These are phyloP conservation scores for Nothocercus nigrocapillus DNA, from an alignment of 2,113 vertebrate genomes.

Conservation along the genomic window DNA sequence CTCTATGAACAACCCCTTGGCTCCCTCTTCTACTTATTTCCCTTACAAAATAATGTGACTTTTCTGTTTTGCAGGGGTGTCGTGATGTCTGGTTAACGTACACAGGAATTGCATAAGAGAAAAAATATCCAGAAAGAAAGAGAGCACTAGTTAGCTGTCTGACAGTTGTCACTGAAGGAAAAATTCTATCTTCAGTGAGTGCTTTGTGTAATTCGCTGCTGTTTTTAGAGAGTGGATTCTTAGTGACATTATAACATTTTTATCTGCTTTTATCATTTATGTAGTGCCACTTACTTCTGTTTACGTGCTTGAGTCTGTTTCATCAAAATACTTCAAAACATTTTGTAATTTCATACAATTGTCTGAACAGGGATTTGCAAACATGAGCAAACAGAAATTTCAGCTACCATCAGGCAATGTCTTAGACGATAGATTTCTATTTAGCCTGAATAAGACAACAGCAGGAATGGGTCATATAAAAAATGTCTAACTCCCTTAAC, in stretches of 20 bases:
- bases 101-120: not conserved
- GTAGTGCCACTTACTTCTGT: not conserved
- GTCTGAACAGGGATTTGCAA: not conserved
- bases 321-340: not conserved
- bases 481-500: not conserved
- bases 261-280: not conserved
- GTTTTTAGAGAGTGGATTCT: not conserved
- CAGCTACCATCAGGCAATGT: not conserved
- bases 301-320: not conserved
- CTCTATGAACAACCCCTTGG: not conserved
- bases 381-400: not conserved
- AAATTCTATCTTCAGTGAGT: not conserved
- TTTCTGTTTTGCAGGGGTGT: not conserved
- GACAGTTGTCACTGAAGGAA: not conserved
- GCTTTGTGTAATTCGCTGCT: not conserved
- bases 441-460: not conserved
- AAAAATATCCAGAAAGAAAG: not conserved
- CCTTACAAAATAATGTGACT: not conserved
- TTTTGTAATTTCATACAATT: not conserved
- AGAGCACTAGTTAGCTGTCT: not conserved
- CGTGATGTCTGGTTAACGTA: not conserved
- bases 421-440: not conserved
- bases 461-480: accelerated
- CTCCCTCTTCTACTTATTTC: not conserved
- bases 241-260: not conserved